Evolutionary conservation across 2,888 invertebrate genomes (phyloP).

Genomic region (Hyposoter didymator): DNA sequence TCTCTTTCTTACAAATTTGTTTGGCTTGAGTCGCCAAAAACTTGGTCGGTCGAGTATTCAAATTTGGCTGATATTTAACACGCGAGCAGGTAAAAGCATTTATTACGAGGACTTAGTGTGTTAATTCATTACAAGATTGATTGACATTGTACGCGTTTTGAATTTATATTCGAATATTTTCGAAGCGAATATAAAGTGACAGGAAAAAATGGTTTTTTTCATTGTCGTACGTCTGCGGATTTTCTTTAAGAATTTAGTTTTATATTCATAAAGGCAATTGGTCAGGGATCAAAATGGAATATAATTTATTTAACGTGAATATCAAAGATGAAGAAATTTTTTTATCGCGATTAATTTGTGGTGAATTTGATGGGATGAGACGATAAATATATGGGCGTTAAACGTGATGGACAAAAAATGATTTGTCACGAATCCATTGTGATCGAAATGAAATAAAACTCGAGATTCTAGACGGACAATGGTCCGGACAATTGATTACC

Average conservation of each 20-base stretch:
- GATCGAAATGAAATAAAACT: not conserved
- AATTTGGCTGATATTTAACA: slow-evolving; percentile 4
- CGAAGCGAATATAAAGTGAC: slow-evolving; percentile 3
- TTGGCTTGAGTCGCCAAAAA: not conserved
- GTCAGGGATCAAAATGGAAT: not conserved
- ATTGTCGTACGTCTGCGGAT: not conserved
- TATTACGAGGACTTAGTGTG: slow-evolving; percentile 18
- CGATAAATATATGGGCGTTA: not conserved
- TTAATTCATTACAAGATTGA: slow-evolving; percentile 25
- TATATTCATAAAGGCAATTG: not conserved
- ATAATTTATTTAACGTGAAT: not conserved
- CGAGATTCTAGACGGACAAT: slow-evolving; percentile 3
- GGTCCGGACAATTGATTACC: slow-evolving; percentile 32
- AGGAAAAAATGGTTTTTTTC: slow-evolving; percentile 25
- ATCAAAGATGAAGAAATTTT: not conserved
- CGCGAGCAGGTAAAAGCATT: slow-evolving; percentile 24
- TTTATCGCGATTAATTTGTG: not conserved
- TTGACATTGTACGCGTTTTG: slow-evolving; percentile 10
- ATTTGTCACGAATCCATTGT: not conserved
- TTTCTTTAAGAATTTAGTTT: not conserved
- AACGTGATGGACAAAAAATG: not conserved
- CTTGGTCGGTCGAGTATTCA: slow-evolving; percentile 30
- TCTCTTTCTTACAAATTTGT: not conserved
- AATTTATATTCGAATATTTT: slow-evolving; percentile 14
- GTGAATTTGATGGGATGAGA: not conserved